These are phyloP conservation scores for Brenthis ino DNA, from an alignment of 2,888 invertebrate species.

Conservation along the genomic window DNA sequence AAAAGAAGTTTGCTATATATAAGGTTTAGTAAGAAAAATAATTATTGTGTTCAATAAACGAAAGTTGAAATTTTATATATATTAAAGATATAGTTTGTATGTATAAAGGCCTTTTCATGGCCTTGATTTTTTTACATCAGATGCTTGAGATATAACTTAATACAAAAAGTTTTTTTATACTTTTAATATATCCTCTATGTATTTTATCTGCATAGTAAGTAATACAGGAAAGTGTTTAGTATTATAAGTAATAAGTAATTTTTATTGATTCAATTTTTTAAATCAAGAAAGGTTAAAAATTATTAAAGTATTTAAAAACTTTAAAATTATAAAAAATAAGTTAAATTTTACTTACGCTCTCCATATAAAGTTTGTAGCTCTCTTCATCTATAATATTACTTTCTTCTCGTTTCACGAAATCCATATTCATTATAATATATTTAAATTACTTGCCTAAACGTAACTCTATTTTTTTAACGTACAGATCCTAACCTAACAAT, in stretches of 20 bases:
- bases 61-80: too few relatives aligned
- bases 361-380: slow-evolving; percentile 67
- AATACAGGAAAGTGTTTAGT: too few relatives aligned
- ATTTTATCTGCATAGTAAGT: too few relatives aligned
- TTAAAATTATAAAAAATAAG: slow-evolving; percentile 17
- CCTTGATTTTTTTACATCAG: too few relatives aligned
- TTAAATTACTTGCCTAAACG: slow-evolving; percentile 22
- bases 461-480: slow-evolving; percentile 48
- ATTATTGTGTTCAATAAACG: too few relatives aligned
- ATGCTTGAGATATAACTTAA: too few relatives aligned
- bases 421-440: slow-evolving; percentile 52
- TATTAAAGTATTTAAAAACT: slow-evolving; percentile 7
- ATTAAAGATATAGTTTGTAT: too few relatives aligned
- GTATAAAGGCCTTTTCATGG: too few relatives aligned
- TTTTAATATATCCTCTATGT: too few relatives aligned
- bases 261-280: not conserved
- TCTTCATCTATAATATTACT: slow-evolving; percentile 67
- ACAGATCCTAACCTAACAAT: slow-evolving; percentile 61
- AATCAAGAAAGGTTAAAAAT: not conserved
- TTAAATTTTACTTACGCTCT: slow-evolving; percentile 60
- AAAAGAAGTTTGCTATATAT: too few relatives aligned
- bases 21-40: too few relatives aligned
- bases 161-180: too few relatives aligned
- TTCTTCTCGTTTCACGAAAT: slow-evolving; percentile 75
- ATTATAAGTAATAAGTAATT: not conserved